Evolutionary conservation across 1,140 invertebrate genomes (phyloP).

Genomic region (Eufriesea mexicana): DNA sequence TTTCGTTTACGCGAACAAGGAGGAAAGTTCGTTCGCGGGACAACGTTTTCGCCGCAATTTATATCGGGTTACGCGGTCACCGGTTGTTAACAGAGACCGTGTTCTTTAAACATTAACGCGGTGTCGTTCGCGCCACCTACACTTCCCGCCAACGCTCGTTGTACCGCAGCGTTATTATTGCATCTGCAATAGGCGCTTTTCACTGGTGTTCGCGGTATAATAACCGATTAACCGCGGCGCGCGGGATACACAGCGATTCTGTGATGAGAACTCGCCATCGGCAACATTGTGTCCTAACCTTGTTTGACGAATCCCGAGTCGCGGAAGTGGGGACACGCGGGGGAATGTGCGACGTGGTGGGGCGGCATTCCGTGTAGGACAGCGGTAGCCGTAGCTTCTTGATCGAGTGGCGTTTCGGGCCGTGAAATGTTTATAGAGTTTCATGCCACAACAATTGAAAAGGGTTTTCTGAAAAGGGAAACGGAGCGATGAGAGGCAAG

Average conservation of each 20-base stretch:
- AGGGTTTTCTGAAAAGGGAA: not conserved
- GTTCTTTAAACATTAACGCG: conserved; percentile 20
- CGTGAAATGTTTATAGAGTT: not conserved
- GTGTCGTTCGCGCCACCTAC: not conserved
- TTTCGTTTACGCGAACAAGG: not conserved
- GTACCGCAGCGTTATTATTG: conserved; percentile 4
- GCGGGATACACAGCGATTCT: not conserved
- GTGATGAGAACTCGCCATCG: not conserved
- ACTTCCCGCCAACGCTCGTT: no score
- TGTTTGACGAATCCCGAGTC: not conserved
- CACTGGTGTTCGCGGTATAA: conserved; percentile 3
- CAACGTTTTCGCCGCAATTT: not conserved
- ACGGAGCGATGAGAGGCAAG: not conserved
- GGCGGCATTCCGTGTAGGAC: no score
- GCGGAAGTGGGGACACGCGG: no score
- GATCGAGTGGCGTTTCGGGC: not conserved
- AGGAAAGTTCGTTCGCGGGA: not conserved
- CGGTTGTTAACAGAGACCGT: not conserved
- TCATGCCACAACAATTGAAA: not conserved
- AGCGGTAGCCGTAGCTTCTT: not conserved
- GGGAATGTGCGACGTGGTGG: no score
- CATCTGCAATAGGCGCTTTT: conserved; percentile 13
- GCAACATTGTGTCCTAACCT: not conserved
- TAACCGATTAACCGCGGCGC: conserved; percentile 29
- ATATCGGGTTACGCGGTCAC: conserved; percentile 10